A percentile compares a stretch with the other conserved stretches of the same genome.
phyloP scores from a whole-genome alignment of 2,888 invertebrate species.

The Maniola hyperantus region DNA sequence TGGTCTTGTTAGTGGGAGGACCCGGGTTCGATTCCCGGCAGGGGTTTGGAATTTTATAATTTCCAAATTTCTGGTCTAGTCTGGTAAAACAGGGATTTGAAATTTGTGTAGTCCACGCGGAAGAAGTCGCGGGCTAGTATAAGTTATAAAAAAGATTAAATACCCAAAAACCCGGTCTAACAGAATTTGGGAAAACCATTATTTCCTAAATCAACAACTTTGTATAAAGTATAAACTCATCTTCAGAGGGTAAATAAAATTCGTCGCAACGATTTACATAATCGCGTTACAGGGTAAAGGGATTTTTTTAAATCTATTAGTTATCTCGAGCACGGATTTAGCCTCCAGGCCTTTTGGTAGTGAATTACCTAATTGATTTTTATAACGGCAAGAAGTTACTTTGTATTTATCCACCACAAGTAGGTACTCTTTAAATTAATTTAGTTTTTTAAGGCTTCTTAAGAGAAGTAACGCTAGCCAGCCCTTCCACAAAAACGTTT shows the following conservation, averaged over 20 bases:
- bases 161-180: conserved; percentile 19
- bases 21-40: no score
- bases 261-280: conserved; percentile 53
- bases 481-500: no score
- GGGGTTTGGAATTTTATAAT: no score
- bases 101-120: no score
- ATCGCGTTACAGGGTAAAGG: conserved; percentile 48
- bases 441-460: background rate
- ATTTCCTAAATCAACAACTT: conserved; percentile 37
- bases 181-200: conserved; percentile 25
- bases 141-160: conserved; percentile 8
- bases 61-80: no score
- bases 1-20: no score
- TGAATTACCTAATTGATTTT: conserved; percentile 34
- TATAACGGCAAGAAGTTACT: conserved; percentile 11
- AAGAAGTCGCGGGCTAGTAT: no score
- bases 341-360: conserved; percentile 36
- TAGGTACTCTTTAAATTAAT: conserved; percentile 15
- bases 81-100: no score
- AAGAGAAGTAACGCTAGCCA: no score
- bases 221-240: conserved; percentile 33
- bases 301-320: conserved; percentile 62
- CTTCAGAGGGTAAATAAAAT: conserved; percentile 38
- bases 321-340: conserved; percentile 46
- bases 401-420: conserved; percentile 14